These are phyloP conservation scores for Motacilla alba DNA, from an alignment of 2,113 vertebrate genomes.

Conservation along the genomic window DNA sequence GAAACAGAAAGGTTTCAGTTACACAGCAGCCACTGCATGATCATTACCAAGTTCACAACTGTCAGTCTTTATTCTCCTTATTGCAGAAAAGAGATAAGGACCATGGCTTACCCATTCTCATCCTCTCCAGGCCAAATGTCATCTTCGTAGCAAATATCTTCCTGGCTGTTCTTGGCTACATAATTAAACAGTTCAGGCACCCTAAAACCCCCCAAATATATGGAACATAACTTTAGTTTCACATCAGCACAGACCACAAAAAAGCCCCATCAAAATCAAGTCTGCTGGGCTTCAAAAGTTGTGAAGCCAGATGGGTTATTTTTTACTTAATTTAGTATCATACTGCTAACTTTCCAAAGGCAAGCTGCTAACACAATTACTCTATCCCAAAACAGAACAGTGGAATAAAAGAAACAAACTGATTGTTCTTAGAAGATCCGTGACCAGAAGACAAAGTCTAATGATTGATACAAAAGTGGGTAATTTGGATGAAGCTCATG, in stretches of 20 bases:
- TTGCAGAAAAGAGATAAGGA: background rate
- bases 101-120: conserved; percentile 83
- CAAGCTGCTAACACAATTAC: background rate
- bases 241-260: background rate
- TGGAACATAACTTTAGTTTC: background rate
- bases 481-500: background rate
- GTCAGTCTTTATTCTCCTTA: background rate
- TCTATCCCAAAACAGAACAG: background rate
- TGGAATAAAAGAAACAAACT: background rate
- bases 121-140: conserved; percentile 94
- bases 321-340: background rate
- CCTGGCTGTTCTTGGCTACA: conserved; percentile 90
- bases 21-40: fast-evolving
- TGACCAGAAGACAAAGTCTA: background rate
- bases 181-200: conserved; percentile 89
- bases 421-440: background rate
- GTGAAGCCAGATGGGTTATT: background rate
- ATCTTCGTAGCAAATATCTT: conserved; percentile 96
- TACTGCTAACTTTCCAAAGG: background rate
- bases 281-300: background rate
- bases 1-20: background rate
- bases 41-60: background rate
- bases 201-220: conserved; percentile 65
- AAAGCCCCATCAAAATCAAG: background rate
- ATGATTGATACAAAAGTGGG: background rate